Percentiles rank a stretch among this genome's conserved stretches.
These are phyloP conservation scores for Synaphobranchus kaupii DNA, from an alignment of 2,797 vertebrate species.

Conservation along the genomic window DNA sequence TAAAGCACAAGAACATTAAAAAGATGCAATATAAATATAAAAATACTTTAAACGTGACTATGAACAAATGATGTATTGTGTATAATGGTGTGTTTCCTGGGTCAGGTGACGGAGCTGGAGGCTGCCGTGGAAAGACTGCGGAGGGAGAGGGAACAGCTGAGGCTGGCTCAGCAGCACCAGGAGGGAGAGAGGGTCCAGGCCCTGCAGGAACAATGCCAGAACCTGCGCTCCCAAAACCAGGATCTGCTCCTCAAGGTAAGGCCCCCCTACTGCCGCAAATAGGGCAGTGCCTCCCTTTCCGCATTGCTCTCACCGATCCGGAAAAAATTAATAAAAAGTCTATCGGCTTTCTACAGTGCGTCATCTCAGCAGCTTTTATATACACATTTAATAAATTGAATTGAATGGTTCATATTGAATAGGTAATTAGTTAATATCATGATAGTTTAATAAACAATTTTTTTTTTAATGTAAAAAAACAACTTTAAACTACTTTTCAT, in stretches of 20 bases:
- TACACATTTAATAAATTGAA: no score
- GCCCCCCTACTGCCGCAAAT: background rate
- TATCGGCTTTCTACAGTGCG: background rate
- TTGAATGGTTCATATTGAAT: no score
- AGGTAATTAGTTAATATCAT: no score
- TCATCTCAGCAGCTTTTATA: background rate
- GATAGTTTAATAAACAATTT: no score
- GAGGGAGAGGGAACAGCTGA: slow-evolving; percentile 61
- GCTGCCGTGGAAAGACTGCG: slow-evolving; percentile 43
- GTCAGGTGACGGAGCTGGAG: slow-evolving; percentile 66
- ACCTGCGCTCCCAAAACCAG: slow-evolving; percentile 60
- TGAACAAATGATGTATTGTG: no score
- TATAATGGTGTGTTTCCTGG: background rate
- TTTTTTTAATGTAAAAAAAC: no score
- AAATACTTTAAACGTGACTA: background rate
- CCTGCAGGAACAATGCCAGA: slow-evolving; percentile 56
- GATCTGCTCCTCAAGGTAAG: slow-evolving; percentile 62
- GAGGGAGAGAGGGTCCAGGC: slow-evolving; percentile 41
- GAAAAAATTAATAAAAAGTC: background rate
- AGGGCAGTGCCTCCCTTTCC: background rate
- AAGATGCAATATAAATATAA: no score
- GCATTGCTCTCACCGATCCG: background rate
- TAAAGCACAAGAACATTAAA: background rate
- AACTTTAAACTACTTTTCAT: background rate
- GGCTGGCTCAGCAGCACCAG: slow-evolving; percentile 48